Evolutionary conservation across 2,888 invertebrate species (phyloP), one percentile per base, ranked within the genome.

Genomic region (Eutolmus rufibarbis): DNA sequence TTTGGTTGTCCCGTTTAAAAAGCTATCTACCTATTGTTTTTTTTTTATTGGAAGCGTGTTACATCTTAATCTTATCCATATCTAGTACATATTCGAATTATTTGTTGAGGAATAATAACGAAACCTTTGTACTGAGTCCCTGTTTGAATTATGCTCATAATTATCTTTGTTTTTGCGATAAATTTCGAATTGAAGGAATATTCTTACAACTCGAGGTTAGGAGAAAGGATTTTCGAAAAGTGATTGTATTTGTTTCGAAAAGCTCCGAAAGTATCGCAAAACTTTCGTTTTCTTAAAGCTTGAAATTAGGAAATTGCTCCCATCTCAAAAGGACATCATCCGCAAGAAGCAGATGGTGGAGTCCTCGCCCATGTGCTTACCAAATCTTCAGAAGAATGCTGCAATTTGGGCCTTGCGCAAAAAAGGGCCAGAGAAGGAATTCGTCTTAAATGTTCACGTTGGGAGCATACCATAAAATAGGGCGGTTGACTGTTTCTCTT

Each of bases 341-440:
- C 23, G n/a, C 66, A 28, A 28, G 66, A 28, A 66, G 28, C 66
- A 66, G 66, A 66, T 66, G 66, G 28, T 14, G 9, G 28, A 23
- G 66, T 66, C 66, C 23, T 66, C 66, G 12, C 23, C 66, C 66
- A 66, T 66, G 66, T 66, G 66, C 28, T 66, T 12, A 19, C 12
- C 66, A 66, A 66, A 66, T 66, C 66, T 66, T 66, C 76, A n/a
- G 14, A 34, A n/a, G 19, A 85, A 85, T 85, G 46, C 85, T 74
- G 85, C 85, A 85, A 74, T 74, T 74, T 74, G n/a, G 74, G 37
- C 74, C 43, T 8, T 85, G 85, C 85, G 85, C 85, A 85, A 74
- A 85, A 40, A n/a, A 16, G 1, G n/a, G 14, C 9, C 19, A 37
- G 14, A 12, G 43, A 81, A 23, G 66, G 34, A 74, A 74, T 74